phyloP scores from a whole-genome alignment of 2,888 invertebrate species.

The Drosophila prostipennis region DNA sequence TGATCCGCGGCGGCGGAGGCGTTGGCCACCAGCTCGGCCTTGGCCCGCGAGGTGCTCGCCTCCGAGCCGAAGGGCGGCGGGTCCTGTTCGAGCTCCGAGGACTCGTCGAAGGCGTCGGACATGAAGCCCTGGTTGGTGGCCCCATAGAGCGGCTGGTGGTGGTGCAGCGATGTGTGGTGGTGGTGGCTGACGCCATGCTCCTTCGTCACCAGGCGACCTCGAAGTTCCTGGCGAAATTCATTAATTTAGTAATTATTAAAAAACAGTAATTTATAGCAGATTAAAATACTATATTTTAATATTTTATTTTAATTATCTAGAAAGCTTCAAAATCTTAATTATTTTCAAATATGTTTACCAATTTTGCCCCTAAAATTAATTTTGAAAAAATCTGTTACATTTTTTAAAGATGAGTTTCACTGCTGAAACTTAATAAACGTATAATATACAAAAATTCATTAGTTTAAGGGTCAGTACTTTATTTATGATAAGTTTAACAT shows the following conservation, averaged over 20 bases:
- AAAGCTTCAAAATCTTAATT: no score
- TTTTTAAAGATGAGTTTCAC: no score
- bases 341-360: no score
- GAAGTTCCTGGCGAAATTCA: conserved; percentile 86
- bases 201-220: conserved; percentile 89
- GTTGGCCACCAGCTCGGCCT: conserved; percentile 66
- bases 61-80: conserved; percentile 77
- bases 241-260: neutral
- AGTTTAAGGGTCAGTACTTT: no score
- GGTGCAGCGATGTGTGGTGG: conserved; percentile 76
- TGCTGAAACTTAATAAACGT: no score
- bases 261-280: neutral
- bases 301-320: no score
- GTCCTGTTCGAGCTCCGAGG: conserved; percentile 80
- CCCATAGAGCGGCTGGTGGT: conserved; percentile 88
- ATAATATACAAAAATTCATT: no score
- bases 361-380: no score
- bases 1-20: conserved; percentile 51
- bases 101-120: conserved; percentile 83
- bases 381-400: no score
- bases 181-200: conserved; percentile 89
- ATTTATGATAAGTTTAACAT: no score
- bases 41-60: conserved; percentile 81
- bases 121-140: conserved; percentile 93
- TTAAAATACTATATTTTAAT: no score